Evolutionary conservation across 2,888 invertebrate genomes (phyloP), one percentile per base, ranked within the genome.

Genomic region (Hypercompe scribonia): DNA sequence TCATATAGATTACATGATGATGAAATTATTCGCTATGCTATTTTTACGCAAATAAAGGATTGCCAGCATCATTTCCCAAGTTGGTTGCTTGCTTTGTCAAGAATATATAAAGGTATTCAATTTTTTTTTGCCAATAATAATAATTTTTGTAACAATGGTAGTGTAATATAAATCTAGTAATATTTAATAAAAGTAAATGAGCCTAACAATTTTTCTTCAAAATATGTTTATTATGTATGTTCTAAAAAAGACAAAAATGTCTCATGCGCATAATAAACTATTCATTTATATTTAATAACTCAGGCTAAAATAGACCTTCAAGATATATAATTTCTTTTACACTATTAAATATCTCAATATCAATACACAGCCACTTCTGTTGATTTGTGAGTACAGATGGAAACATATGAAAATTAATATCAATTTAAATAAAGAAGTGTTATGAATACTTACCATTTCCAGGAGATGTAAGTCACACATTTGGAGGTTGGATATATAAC

Each of bases 361-460:
- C 0, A 67, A n/a, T 50, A n/a, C 68, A 54, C 68, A 68, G 54
- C 54, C 24, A 36, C 3, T 24, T n/a, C 5, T 33, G 18, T 21
- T 58, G 4, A 31, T 69, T 61, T 61, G 11, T 18, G 33, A 70
- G 1, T 54, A n/a, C 8, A 58, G 5, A 61, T 28, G 31, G 3
- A 33, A 15, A 70, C 34, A 50, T 34, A 58, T 4, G 18, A 31
- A 54, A 1, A 31, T 33, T 24, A 28, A 67, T 54, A 64, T 5
- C 46, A 34, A 71, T 33, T 11, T 67, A 36, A 34, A 8, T 13
- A 68, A 54, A 18, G 34, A n/a, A 68, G 15, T 54, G 15, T 68
- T 8, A 58, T 34, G 71, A 33, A 4, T 39, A 79, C 93, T 94
- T 84, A 95, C 96, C 96, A 96, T 84, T 92, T 91, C 95, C 95